Base-by-base conservation (phyloP, 1,140 invertebrate genomes). In the Atopsyche davidsoni region DNA sequence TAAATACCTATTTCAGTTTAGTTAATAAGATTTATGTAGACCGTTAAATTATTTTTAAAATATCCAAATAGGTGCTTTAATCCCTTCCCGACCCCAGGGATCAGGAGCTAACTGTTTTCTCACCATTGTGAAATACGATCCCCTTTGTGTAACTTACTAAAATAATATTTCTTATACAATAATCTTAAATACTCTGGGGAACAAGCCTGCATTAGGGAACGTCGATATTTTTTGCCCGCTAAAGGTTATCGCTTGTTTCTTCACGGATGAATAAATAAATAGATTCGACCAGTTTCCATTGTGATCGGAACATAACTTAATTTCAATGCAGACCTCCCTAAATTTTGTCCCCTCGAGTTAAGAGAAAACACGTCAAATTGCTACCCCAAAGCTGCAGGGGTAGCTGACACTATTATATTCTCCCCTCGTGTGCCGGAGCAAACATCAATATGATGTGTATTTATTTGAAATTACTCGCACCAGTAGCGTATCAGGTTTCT, bases 401-500 rank as follows among this genome's bases (percentile, higher is more conserved):
- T 44, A 49, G 36, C 46, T 51, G 55, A 57, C 46, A 57, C 55
- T 45, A 57, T 51, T 53, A 51, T 53, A 18, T 18, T 43, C 35
- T 52, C 55, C 55, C 55, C 46, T 45, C n/a, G 35, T n/a, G 28
- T 50, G 32, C 43, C 49, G 40, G 53, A 50, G 35, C 46, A 46
- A 57, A 40, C 51, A 38, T 19, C 43, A 46, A 57, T 46, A 57
- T 45, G 32, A 50, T 47, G 40, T 57, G 31, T 53, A 57, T 57
- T 57, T 53, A 53, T 53, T 57, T 23, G 31, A 53, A 44, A 57
- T 57, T 57, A 53, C 55, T 46, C 38, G 46, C 38, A 32, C 42
- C 43, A 46, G 42, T 45, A 18, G 13, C 42, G 51, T 57, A 53
- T 57, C 55, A 25, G 51, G 43, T 57, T 57, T 57, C 55, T 42